Evolutionary conservation across 2,113 vertebrate genomes (phyloP), one percentile per base, ranked within the genome.

Genomic region (Atractosteus spatula): DNA sequence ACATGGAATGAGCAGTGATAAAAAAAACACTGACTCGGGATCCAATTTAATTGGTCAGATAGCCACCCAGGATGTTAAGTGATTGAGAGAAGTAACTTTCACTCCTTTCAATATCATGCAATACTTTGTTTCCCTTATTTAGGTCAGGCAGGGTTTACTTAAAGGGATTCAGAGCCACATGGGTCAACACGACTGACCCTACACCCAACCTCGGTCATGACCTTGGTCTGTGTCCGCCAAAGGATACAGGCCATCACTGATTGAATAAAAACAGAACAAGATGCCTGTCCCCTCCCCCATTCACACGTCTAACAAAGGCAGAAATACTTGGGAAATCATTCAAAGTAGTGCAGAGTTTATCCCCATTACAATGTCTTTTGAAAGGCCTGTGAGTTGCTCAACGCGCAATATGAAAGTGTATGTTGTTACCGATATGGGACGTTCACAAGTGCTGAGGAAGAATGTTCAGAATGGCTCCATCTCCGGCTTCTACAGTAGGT

Each of bases 171-270:
- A 51, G 5, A 51, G 5, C 10, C 47, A 2, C 47, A 10, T 51
- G 47, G 47, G 47, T 47, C 76, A 83, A 5, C 71, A 47, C 74
- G 67, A 17, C 80, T 87, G 79, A 86, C 80, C 80, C 86, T 68
- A 5, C 77, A 17, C 62, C 64, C 78, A 84, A 83, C 84, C 81
- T 71, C 64, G 76, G 83, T 79, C 77, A 80, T 76, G 81, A 84
- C 82, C 80, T 84, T 84, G 82, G 77, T 68, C 70, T 78, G 75
- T 74, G 71, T 69, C 79, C 75, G 72, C 66, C 80, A 71, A 65
- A 45, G 56, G 78, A 79, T 75, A 82, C 81, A 81, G 73, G 66
- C 42, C 76, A 80, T 83, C 74, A 76, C 71, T 74, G 66, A 29
- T 71, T 74, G 59, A 57, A 74, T 68, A 75, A 63, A 76, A 66